Base-by-base conservation (phyloP, 1,140 invertebrate genomes). In the Euglossa dilemma region DNA sequence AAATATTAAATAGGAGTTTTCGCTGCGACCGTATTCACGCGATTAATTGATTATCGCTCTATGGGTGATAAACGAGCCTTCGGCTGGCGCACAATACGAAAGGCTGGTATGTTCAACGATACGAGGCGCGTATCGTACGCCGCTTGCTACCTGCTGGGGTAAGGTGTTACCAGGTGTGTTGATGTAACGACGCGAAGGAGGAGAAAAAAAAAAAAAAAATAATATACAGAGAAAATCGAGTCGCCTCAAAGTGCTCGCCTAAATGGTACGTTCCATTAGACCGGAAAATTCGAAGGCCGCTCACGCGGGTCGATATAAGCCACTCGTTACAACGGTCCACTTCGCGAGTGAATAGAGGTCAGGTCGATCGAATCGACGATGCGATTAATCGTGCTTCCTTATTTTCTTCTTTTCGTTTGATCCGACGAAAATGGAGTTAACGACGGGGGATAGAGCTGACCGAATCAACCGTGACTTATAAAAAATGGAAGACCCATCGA, bases 201-300 rank as follows among this genome's bases (percentile, higher is more conserved):
- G 50, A 52, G 18, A 36, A 43, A 20, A 64, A 64, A 64, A 64
- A 25, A 28, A 11, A 16, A 57, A 56, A 69, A 83, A 16, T 23
- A 28, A 3, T 54, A 36, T 11, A 47, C 20, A 18, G 64, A 67
- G 66, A 78, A 83, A 83, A 83, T 54, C 57, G 59, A 59, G 45
- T 64, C n/a, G 81, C 45, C 66, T 79, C 74, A 76, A 88, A 86
- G 78, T 59, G 76, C 14, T 56, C 56, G 36, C 70, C 74, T 86
- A 83, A 86, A 89, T 76, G 61, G 73, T 64, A 66, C 73, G 85
- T 88, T 89, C 61, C 76, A 70, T 63, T 83, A 72, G 87, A 84
- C 66, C 66, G 87, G 87, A 86, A 88, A 89, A 89, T 86, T 88
- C 85, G 80, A 89, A 88, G 82, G 85, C 78, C 76, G 80, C 45